Base-by-base conservation (phyloP, 2,888 invertebrate species). In the Octonoba sinensis region DNA sequence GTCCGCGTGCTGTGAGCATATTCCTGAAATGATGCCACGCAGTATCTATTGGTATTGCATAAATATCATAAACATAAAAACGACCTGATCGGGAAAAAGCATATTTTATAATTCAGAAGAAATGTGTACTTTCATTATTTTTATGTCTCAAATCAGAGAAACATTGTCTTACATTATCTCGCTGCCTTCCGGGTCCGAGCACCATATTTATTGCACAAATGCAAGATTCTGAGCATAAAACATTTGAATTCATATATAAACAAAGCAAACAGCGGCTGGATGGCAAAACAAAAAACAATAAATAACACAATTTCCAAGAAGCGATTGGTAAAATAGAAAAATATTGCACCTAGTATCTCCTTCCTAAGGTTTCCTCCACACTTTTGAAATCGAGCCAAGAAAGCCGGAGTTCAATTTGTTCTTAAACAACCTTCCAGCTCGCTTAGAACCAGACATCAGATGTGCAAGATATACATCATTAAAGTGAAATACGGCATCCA, bases 391-490 rank as follows among this genome's bases (percentile, higher is more conserved):
- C 16, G 51, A 69, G 69, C 69, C 69, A 76, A 76, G 60, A 67
- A 59, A 60, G 60, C 49, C 22, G 27, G 27, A 62, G 67, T 62
- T 62, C 76, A 70, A 76, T 76, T 76, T 76, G 69, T 69, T 69
- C 76, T 69, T 62, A 69, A 76, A 69, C 62, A 76, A 76, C 69
- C 62, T 69, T 69, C 54, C 59, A 51, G 66, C 67, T 75, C 57
- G 46, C n/a, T 47, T 65, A 44, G n/a, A 62, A 60, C 62, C 46
- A 36, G 60, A 46, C 54, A 57, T 69, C 69, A 69, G 62, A 76
- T 46, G 76, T 69, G 69, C 54, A 69, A 70, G 62, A 76, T 69
- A 76, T 76, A 76, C 76, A 76, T 76, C 76, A 76, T 76, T 76
- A 76, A 76, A 76, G 51, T 65, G 76, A 69, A 76, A 76, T 69